Percentiles rank a stretch among this genome's conserved stretches.
Conservation (phyloP, 1,140 invertebrate species). For the Gonatopus flavifemur region DNA sequence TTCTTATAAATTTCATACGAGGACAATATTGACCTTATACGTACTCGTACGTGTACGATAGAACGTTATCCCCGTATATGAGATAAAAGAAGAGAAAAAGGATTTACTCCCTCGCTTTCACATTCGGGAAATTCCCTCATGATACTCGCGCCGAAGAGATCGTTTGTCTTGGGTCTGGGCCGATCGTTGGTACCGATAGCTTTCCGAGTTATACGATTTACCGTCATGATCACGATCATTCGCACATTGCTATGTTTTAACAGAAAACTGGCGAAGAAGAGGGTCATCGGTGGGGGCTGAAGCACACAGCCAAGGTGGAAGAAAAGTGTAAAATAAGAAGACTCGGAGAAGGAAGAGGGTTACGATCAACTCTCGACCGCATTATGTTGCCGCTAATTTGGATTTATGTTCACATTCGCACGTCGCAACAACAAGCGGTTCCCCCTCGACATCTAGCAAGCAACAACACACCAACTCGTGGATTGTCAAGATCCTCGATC, state of each 20-base stretch:
- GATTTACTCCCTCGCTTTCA: too few species aligned
- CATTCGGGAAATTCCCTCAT: not conserved
- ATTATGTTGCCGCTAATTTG: constrained; percentile 45
- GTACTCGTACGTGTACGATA: too few species aligned
- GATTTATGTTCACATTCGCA: constrained; percentile 45
- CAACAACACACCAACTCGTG: too few species aligned
- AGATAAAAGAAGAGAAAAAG: too few species aligned
- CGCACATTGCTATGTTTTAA: constrained; percentile 1
- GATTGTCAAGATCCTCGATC: constrained; percentile 13
- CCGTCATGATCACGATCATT: constrained; percentile 18
- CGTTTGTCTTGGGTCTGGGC: not conserved
- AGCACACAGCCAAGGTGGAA: not conserved
- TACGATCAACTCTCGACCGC: constrained; percentile 25
- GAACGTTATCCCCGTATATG: too few species aligned
- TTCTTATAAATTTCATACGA: too few species aligned
- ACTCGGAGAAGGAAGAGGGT: not conserved
- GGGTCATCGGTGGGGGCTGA: not conserved
- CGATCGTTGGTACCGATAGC: constrained; percentile 20
- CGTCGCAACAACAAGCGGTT: constrained; percentile 18
- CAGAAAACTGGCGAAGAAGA: not conserved
- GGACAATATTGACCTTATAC: too few species aligned
- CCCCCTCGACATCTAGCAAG: constrained; percentile 9
- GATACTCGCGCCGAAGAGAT: not conserved
- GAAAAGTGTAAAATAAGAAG: not conserved
- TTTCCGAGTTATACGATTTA: constrained; percentile 21